phyloP scores from a whole-genome alignment of 2,113 vertebrate genomes.

The Centropus bengalensis region DNA sequence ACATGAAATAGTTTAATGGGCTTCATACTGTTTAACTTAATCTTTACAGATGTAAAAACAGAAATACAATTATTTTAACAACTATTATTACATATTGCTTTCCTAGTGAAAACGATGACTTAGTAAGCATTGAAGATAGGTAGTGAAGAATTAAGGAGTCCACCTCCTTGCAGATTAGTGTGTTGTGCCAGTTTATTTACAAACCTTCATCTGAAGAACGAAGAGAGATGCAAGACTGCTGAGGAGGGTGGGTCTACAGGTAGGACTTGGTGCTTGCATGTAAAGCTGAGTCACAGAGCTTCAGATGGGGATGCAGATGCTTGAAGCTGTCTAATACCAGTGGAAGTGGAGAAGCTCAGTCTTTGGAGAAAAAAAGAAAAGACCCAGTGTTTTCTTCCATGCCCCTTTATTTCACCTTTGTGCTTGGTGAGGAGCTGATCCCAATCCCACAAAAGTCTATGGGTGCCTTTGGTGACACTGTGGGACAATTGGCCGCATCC shows the following conservation, averaged over 20 bases:
- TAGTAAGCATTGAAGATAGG: slow-evolving; percentile 10
- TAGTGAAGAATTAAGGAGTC: background rate
- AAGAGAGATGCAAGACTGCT: background rate
- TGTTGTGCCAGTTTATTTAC: background rate
- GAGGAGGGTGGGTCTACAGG: background rate
- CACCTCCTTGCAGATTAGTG: background rate
- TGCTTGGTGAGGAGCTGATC: background rate
- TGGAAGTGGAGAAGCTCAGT: fast-evolving
- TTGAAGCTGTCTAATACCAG: background rate
- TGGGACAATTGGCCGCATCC: fast-evolving
- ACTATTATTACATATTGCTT: slow-evolving; percentile 76
- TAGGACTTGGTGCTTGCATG: background rate
- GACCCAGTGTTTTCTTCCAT: background rate
- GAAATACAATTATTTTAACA: slow-evolving; percentile 79
- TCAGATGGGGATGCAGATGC: background rate
- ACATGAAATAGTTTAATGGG: slow-evolving; percentile 74
- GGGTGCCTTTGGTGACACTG: fast-evolving
- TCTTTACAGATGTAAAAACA: slow-evolving; percentile 83
- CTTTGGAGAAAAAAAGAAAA: no score
- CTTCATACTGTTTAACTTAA: slow-evolving; percentile 78
- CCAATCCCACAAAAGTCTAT: background rate
- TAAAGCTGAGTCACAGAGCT: fast-evolving
- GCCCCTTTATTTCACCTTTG: background rate
- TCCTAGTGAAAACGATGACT: slow-evolving; percentile 57
- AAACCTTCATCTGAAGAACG: background rate